Base-by-base conservation (phyloP, 2,888 invertebrate genomes). In the Petrophora chlorosata region DNA sequence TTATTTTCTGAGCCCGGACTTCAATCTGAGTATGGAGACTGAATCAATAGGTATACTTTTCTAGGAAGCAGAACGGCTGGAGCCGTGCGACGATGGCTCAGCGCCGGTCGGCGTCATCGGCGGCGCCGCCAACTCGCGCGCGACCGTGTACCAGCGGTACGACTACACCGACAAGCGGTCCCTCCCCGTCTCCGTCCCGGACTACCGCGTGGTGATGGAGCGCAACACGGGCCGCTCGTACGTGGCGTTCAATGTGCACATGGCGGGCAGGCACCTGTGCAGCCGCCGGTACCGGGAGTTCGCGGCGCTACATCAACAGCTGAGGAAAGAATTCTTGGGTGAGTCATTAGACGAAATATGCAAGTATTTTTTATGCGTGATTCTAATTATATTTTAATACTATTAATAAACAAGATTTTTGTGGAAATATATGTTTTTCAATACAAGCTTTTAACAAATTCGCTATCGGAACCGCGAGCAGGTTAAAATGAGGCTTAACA, bases 231-330 rank as follows among this genome's bases (percentile, higher is more conserved):
- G 97, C 7, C 96, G 99, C 69, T 94, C 96, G 63, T 99, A 94
- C 89, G 98, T 98, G 64, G 98, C 94, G 5, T 99, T 97, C 89
- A 99, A 99, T 79, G 98, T 99, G 56, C 98, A 99, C 85, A 99
- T 99, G 99, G 99, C 99, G 3, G 99, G 99, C 0, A 91, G 99
- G 22, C 99, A 99, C 79, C 91, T 99, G 41, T 99, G 99, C 86
- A 99, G 99, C 36, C 92, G 99, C 38, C 92, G 99, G 25, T 99
- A 99, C 82, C 92, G 98, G 52, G 99, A 99, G 90, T 99, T 99
- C 82, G 94, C 97, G 5, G 95, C 95, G 60, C 90, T 99, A 53
- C 97, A 99, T 75, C 93, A 94, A 68, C 94, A 94, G 65, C 91
- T 99, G 43, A 96, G 98, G 81, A 96, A 97, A 82, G 98, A 99